Evolutionary conservation across 2,797 vertebrate genomes (phyloP).

Genomic region (Manis javanica): DNA sequence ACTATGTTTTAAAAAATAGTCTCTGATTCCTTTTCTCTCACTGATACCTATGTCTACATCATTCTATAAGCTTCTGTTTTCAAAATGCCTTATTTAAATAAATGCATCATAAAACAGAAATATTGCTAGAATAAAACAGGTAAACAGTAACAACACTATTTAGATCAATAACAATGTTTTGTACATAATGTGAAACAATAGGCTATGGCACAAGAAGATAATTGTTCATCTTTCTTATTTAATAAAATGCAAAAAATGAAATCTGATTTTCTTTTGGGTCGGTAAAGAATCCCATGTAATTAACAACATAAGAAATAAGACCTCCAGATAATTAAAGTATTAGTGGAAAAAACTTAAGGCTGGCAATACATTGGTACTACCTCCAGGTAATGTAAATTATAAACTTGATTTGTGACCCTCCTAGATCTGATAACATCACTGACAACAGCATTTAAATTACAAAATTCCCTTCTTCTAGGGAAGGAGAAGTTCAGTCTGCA

Average conservation of each 20-base stretch:
- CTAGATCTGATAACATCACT: not conserved
- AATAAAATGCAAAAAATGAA: not conserved
- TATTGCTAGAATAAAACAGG: not conserved
- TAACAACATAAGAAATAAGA: not conserved
- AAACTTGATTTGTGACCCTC: not conserved
- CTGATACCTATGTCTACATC: not conserved
- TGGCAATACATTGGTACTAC: not conserved
- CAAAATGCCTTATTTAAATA: not conserved
- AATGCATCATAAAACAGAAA: not conserved
- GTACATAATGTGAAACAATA: not conserved
- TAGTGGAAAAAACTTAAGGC: not conserved
- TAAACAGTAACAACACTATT: not conserved
- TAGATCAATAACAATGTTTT: not conserved
- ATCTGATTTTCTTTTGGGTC: not conserved
- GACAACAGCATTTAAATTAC: not conserved
- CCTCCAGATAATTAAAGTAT: not conserved
- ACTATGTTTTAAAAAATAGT: not conserved
- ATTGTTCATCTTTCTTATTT: not conserved
- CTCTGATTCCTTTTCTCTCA: not conserved
- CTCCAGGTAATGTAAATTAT: not conserved
- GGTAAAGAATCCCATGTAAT: not conserved
- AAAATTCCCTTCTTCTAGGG: not conserved
- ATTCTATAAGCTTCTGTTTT: not conserved
- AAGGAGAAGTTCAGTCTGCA: not conserved
- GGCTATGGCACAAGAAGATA: not conserved